Conservation (phyloP, 2,113 vertebrate genomes). For the Salvelinus sp. region DNA sequence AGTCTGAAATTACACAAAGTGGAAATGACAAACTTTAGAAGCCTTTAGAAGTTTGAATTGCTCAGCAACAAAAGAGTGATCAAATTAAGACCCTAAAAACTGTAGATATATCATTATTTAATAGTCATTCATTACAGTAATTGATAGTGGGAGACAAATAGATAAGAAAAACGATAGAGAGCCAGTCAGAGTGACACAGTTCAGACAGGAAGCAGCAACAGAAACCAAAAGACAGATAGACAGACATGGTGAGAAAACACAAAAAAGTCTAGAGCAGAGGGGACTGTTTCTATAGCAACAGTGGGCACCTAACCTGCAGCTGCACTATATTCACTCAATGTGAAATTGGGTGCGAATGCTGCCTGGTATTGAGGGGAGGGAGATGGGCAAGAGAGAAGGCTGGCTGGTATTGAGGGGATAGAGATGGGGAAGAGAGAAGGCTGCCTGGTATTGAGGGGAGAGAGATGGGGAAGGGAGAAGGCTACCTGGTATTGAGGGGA, state of each 20-base stretch:
- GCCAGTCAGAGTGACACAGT: background rate
- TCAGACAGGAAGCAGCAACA: background rate
- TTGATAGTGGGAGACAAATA: background rate
- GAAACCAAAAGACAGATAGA: background rate
- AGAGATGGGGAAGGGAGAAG: background rate
- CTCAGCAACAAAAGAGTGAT: too few species aligned
- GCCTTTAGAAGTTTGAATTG: too few species aligned
- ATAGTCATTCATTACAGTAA: too few species aligned
- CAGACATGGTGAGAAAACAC: conserved; percentile 8
- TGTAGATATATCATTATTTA: too few species aligned
- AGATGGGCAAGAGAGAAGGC: conserved; percentile 17
- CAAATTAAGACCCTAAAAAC: too few species aligned
- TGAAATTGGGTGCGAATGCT: conserved; percentile 56
- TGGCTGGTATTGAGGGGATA: too few species aligned
- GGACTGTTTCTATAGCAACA: conserved; percentile 74
- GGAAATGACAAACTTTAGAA: too few species aligned
- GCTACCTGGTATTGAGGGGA: background rate
- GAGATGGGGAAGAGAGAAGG: background rate
- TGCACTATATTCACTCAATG: conserved; percentile 61
- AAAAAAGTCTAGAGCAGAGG: conserved; percentile 65
- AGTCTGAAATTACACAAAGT: too few species aligned
- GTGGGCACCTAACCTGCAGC: conserved; percentile 64
- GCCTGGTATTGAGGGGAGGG: conserved; percentile 25
- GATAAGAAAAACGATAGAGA: background rate
- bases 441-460: background rate